Conservation (phyloP, 1,140 invertebrate genomes). For the Sipha flava region DNA sequence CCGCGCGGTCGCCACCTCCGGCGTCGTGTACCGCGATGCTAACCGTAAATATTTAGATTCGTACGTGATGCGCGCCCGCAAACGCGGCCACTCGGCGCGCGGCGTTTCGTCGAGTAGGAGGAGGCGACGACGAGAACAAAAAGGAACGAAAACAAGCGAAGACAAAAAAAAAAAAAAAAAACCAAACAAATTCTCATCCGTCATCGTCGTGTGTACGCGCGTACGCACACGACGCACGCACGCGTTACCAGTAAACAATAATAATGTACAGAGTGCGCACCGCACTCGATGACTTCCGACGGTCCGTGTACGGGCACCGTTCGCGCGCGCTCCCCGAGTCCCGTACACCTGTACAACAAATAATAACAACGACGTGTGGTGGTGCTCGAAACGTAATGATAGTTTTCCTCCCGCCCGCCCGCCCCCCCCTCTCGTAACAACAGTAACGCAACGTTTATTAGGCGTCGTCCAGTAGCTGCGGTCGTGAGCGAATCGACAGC, state of each 20-base stretch:
- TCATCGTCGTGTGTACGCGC: background rate
- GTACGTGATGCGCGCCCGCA: background rate
- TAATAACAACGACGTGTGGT: too few species aligned
- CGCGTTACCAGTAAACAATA: background rate
- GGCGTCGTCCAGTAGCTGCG: background rate
- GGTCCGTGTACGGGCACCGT: background rate
- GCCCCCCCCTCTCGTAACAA: background rate
- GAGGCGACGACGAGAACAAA: too few species aligned
- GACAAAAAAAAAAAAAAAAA: background rate
- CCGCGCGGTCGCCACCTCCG: background rate
- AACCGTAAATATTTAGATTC: constrained; percentile 22
- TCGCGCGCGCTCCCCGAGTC: background rate
- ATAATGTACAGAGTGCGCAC: background rate
- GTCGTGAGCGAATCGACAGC: too few species aligned
- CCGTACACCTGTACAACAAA: too few species aligned
- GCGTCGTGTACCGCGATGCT: background rate
- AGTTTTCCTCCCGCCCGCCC: background rate
- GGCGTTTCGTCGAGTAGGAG: background rate
- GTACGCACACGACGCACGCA: background rate
- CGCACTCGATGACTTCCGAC: background rate
- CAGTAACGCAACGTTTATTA: background rate
- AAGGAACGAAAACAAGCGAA: background rate
- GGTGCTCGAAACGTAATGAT: background rate
- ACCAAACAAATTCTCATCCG: background rate
- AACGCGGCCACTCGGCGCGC: background rate